These are phyloP conservation scores for Sycobia sp. DNA, from an alignment of 1,140 invertebrate species.

Conservation along the genomic window DNA sequence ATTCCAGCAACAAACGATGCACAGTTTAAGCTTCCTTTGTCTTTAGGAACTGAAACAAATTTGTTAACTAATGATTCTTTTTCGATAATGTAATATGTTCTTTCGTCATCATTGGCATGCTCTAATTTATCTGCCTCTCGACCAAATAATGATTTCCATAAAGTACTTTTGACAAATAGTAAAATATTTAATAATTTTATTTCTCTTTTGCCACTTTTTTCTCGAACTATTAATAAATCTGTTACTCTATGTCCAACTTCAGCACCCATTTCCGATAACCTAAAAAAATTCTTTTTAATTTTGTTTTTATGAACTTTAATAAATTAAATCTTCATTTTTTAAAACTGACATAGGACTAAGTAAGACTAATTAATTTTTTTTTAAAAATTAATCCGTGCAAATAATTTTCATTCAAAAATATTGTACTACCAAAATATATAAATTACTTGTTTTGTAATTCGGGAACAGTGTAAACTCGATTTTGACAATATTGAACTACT, in stretches of 20 bases:
- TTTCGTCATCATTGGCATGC: conserved; percentile 97
- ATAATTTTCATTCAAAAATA: background rate
- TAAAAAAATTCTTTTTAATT: conserved; percentile 50
- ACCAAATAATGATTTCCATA: conserved; percentile 98
- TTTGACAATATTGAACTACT: conserved; percentile 97
- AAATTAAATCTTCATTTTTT: background rate
- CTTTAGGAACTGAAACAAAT: conserved; percentile 97
- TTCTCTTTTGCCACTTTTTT: conserved; percentile 92
- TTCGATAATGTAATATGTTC: conserved; percentile 98
- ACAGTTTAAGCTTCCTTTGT: conserved; percentile 96
- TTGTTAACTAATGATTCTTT: conserved; percentile 96
- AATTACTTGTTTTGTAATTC: conserved; percentile 90
- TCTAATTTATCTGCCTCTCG: conserved; percentile 98
- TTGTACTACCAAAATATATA: background rate
- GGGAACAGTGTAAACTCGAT: conserved; percentile 90
- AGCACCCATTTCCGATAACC: conserved; percentile 89
- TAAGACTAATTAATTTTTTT: background rate
- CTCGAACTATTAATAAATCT: conserved; percentile 91
- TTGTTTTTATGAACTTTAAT: conserved; percentile 7
- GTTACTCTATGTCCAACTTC: conserved; percentile 93
- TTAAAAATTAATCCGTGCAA: too few relatives aligned
- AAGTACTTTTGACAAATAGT: conserved; percentile 92
- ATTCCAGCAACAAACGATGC: conserved; percentile 98
- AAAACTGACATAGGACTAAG: background rate
- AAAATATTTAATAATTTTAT: conserved; percentile 94